Evolutionary conservation across 2,797 vertebrate genomes (phyloP), one percentile per base, ranked within the genome.

Genomic region (Pitangus sulphuratus): DNA sequence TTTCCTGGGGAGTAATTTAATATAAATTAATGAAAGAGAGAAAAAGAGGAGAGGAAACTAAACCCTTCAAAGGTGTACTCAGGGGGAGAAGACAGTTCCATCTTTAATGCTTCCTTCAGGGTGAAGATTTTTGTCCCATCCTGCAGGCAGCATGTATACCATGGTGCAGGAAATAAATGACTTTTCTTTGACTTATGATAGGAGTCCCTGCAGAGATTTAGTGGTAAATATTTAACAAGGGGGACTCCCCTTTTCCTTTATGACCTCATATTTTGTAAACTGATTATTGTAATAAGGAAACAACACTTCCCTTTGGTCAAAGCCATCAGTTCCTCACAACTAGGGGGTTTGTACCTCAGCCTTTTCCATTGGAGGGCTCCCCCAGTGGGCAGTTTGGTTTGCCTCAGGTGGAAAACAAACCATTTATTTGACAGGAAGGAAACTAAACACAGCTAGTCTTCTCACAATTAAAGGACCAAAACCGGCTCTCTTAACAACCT

Each of bases 211-310:
- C 28, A 74, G 88, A 68, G 44, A 71, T 92, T 60, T 80, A 90
- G 51, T 79, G 42, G 83, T 69, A 96, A 85, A 84, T 65, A 48
- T 80, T 94, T 92, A 93, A 84, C 72, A 60, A 66, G 69, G 72
- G 61, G 47, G 87, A 62, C 69, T 91, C 40, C 47, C 26, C 50
- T 93, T 95, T 85, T 80, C 37, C 88, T 60, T 92, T 80, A 18
- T 35, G 33, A 51, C 92, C 48, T 80, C 66, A 25, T 78, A 65
- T 84, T 89, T 84, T 95, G 33, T 88, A 79, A 88, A 87, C 48
- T 53, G 62, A 68, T 90, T 89, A 92, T 81, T 80, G 87, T 84
- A 95, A 82, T 80, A 91, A 80, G 44, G 87, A 86, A 96, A 83
- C 54, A 83, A 48, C 3, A 1, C 66, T 90, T 86, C 61, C 40